Percentiles rank a stretch among this genome's conserved stretches.
phyloP scores from a whole-genome alignment of 2,113 vertebrate species.

The Seriola aureovittata region DNA sequence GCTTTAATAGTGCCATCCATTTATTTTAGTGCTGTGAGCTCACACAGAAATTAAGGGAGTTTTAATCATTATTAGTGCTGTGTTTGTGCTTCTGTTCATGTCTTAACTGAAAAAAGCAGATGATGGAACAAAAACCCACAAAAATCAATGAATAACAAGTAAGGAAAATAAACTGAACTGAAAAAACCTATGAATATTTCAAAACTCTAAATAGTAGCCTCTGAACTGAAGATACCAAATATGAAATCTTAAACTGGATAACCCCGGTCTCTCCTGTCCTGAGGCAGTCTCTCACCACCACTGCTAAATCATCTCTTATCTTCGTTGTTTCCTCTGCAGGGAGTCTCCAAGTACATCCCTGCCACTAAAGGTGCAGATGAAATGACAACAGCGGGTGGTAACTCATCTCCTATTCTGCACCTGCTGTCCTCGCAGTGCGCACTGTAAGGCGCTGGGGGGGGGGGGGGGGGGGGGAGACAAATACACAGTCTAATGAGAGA shows the following conservation, averaged over 20 bases:
- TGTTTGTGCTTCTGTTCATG: background rate
- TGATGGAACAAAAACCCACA: background rate
- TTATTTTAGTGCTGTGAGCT: background rate
- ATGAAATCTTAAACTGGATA: slow-evolving; percentile 19
- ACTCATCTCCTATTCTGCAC: slow-evolving; percentile 72
- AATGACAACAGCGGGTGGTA: slow-evolving; percentile 63
- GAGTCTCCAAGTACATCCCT: slow-evolving; percentile 32
- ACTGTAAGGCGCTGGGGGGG: background rate
- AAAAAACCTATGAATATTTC: slow-evolving; percentile 33
- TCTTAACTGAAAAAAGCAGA: background rate
- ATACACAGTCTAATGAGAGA: slow-evolving; percentile 26
- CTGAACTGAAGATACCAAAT: background rate
- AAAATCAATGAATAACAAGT: slow-evolving; percentile 8
- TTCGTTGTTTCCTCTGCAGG: slow-evolving; percentile 30
- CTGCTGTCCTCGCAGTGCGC: slow-evolving; percentile 52
- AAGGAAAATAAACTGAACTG: slow-evolving; percentile 9
- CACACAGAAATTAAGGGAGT: background rate
- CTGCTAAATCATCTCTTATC: slow-evolving; percentile 52
- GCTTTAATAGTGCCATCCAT: background rate
- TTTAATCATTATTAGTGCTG: slow-evolving; percentile 1
- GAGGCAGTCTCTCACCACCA: slow-evolving; percentile 13
- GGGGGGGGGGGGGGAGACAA: background rate
- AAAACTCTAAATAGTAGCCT: slow-evolving; percentile 9
- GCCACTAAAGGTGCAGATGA: slow-evolving; percentile 61
- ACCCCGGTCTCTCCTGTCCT: slow-evolving; percentile 7